A percentile compares a stretch with the other conserved stretches of the same genome.
phyloP scores from a whole-genome alignment of 2,113 vertebrate species.

The zebrafish (Danio rerio) region DNA sequence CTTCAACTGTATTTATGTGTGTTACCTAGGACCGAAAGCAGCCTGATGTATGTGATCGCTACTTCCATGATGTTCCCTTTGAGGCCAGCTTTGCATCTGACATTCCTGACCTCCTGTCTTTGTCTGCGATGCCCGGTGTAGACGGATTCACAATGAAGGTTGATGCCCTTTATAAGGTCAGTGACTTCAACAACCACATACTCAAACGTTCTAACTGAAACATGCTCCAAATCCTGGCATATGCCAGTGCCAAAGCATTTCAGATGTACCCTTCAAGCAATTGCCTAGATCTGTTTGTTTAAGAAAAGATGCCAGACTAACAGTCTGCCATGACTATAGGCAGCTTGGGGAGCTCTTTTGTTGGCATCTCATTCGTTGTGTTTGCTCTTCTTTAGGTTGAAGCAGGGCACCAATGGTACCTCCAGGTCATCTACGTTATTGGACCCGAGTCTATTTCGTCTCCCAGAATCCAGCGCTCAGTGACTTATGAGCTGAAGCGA shows the following conservation, averaged over 20 bases:
- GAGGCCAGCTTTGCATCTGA: constrained; percentile 91
- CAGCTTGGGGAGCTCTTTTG: not conserved
- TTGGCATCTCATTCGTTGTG: constrained; percentile 6
- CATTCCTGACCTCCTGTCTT: constrained; percentile 80
- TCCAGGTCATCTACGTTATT: constrained; percentile 96
- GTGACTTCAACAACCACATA: not conserved
- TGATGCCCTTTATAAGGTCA: constrained; percentile 95
- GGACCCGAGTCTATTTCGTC: constrained; percentile 84
- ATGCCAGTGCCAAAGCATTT: constrained; percentile 5
- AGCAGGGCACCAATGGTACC: constrained; percentile 97
- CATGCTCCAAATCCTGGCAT: not conserved
- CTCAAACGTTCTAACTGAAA: not conserved
- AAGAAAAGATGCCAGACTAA: constrained; percentile 27
- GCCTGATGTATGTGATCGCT: constrained; percentile 87
- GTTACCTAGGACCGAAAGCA: constrained; percentile 89
- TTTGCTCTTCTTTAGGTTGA: constrained; percentile 84
- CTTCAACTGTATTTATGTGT: too few relatives aligned
- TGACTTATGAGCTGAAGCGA: constrained; percentile 74
- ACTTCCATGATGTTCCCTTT: constrained; percentile 96
- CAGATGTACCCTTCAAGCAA: constrained; percentile 22
- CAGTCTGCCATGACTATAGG: constrained; percentile 31
- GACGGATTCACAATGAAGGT: constrained; percentile 97
- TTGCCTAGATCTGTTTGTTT: constrained; percentile 33
- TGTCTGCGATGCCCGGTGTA: constrained; percentile 89
- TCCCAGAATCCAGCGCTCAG: constrained; percentile 87